These are phyloP conservation scores for Cervus canadensis DNA, from an alignment of 2,113 vertebrate genomes.

Conservation along the genomic window DNA sequence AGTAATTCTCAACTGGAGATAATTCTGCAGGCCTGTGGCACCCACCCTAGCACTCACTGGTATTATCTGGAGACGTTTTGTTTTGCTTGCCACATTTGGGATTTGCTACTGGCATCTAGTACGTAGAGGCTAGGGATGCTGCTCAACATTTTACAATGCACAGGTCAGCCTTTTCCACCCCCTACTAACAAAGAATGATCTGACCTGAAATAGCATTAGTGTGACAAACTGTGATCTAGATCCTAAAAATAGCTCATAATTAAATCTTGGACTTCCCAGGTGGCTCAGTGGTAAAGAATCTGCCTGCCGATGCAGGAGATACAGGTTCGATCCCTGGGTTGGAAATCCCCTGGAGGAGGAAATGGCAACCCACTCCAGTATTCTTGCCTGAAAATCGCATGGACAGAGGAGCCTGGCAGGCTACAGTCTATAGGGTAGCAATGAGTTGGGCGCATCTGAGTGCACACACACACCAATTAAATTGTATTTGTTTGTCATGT, in stretches of 20 bases:
- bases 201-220: background rate
- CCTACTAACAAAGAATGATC: background rate
- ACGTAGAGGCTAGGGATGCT: background rate
- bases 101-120: background rate
- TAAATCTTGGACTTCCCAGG: background rate
- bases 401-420: background rate
- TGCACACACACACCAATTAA: background rate
- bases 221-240: background rate
- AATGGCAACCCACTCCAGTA: background rate
- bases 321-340: background rate
- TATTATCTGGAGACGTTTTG: background rate
- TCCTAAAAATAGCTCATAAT: background rate
- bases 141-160: background rate
- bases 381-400: background rate
- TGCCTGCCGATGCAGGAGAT: background rate
- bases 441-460: background rate
- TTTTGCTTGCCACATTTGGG: background rate
- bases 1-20: background rate
- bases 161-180: background rate
- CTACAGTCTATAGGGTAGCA: background rate
- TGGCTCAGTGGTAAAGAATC: background rate
- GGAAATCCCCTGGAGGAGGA: background rate
- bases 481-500: background rate
- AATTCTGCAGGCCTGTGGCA: background rate
- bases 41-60: rapidly evolving